Percentiles rank a stretch among this genome's conserved stretches.
phyloP scores from a whole-genome alignment of 2,113 vertebrate species.

The Sporophila hypoxantha region DNA sequence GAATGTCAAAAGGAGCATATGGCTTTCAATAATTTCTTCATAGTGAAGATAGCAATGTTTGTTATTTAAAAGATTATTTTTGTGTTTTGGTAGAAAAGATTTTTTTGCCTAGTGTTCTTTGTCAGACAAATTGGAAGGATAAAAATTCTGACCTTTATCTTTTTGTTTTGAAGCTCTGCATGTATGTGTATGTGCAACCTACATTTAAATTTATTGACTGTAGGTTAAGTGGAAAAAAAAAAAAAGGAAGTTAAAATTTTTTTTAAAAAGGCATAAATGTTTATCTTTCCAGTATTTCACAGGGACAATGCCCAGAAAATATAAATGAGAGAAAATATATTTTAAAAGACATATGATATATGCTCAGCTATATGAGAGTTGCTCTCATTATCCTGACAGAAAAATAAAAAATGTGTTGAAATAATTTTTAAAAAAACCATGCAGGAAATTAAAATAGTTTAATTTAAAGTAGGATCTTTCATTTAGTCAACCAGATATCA shows the following conservation, averaged over 20 bases:
- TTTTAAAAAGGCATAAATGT: background rate
- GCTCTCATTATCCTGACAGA: background rate
- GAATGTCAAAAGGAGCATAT: background rate
- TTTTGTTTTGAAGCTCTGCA: background rate
- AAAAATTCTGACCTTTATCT: background rate
- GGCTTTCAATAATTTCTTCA: background rate
- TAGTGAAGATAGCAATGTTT: background rate
- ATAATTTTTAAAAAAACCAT: background rate
- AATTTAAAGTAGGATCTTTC: background rate
- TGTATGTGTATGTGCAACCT: background rate
- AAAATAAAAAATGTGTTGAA: background rate
- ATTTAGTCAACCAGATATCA: background rate
- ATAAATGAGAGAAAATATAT: background rate
- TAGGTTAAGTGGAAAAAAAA: background rate
- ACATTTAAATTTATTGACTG: background rate
- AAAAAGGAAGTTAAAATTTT: background rate
- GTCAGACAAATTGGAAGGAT: background rate
- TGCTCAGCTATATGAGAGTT: background rate
- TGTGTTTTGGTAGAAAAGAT: background rate
- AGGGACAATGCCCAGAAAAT: background rate
- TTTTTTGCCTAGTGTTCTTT: background rate
- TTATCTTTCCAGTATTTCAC: background rate
- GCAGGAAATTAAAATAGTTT: background rate
- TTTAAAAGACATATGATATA: background rate
- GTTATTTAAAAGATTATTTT: background rate